Conservation (phyloP, 2,888 invertebrate species). For the Lycia hirtaria region DNA sequence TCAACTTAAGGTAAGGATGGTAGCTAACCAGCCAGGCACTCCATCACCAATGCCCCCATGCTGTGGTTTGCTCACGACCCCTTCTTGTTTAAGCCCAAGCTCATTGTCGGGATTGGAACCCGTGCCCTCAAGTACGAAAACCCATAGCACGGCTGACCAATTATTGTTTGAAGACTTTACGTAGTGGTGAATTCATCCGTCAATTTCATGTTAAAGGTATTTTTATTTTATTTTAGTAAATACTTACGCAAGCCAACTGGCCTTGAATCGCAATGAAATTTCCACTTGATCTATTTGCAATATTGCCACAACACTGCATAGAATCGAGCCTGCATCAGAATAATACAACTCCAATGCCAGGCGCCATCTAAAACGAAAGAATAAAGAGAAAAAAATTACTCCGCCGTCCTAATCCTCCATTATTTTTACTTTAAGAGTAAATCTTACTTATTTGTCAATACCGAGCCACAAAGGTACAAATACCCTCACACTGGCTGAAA, state of each 20-base stretch:
- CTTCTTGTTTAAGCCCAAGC: too few relatives aligned
- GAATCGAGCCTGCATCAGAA: conserved; percentile 57
- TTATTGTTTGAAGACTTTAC: too few relatives aligned
- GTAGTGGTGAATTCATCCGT: conserved; percentile 44
- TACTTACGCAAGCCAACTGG: conserved; percentile 70
- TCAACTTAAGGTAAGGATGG: too few relatives aligned
- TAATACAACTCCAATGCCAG: conserved; percentile 75
- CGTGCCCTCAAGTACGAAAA: too few relatives aligned
- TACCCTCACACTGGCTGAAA: conserved; percentile 80
- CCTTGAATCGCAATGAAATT: conserved; percentile 61
- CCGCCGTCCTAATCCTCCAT: conserved; percentile 78
- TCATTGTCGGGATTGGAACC: too few relatives aligned
- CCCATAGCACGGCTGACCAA: too few relatives aligned
- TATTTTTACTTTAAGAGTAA: conserved; percentile 78
- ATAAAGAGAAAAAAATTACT: conserved; percentile 60
- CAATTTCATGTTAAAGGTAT: too few relatives aligned
- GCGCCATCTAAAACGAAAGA: conserved; percentile 71
- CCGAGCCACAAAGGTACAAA: conserved; percentile 83
- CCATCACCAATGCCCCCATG: too few relatives aligned
- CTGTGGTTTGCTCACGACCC: too few relatives aligned
- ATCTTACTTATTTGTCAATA: conserved; percentile 85
- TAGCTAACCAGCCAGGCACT: too few relatives aligned
- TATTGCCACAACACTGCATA: conserved; percentile 62
- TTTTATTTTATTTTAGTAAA: conserved; percentile 54
- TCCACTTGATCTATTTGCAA: conserved; percentile 77